Base-by-base conservation (phyloP, 2,113 vertebrate genomes). In the Cricetomys ansorgei region DNA sequence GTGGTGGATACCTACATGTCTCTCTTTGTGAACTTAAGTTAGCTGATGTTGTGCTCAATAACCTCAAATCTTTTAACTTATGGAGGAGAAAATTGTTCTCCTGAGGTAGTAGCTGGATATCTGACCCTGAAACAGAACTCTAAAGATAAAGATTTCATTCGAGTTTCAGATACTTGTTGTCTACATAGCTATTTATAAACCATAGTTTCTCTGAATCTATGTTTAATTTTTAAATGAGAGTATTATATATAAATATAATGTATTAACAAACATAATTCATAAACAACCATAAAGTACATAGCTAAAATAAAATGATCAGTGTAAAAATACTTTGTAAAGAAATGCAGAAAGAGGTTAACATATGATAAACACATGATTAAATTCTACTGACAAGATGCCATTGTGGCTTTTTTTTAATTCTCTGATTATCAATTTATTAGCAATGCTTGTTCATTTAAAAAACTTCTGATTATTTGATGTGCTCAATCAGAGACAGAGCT, bases 391-490 rank as follows among this genome's bases (percentile, higher is more conserved):
- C 10, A 67, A 27, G 40, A 91, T 1, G 7, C 9, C 12, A 67
- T 89, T 85, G 64, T 25, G 29, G n/a, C n/a, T 57, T 67, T 67
- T 67, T 67, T 72, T 92, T 91, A 59, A 86, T 89, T 23, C 4
- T 67, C n/a, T 55, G 73, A 64, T 70, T 75, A 57, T 17, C 70
- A n/a, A 57, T 37, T 5, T 73, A 34, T 62, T 87, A 72, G 19
- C 77, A 94, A 77, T 34, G 9, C 37, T 59, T 23, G 2, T 59
- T 13, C 13, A 65, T 72, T 31, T 91, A 27, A 73, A 23, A 2
- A 69, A 48, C 7, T n/a, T 19, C 13, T 59, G 5, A 87, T 40
- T 55, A 70, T 25, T 25, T 43, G 7, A 12, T 50, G 27, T 72
- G 4, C 7, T 57, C 45, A 89, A 0, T 84, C 15, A 27, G 59